Percentiles rank a stretch among this genome's conserved stretches.
Evolutionary conservation across 2,113 vertebrate species (phyloP).

Genomic region (Plectropomus leopardus): DNA sequence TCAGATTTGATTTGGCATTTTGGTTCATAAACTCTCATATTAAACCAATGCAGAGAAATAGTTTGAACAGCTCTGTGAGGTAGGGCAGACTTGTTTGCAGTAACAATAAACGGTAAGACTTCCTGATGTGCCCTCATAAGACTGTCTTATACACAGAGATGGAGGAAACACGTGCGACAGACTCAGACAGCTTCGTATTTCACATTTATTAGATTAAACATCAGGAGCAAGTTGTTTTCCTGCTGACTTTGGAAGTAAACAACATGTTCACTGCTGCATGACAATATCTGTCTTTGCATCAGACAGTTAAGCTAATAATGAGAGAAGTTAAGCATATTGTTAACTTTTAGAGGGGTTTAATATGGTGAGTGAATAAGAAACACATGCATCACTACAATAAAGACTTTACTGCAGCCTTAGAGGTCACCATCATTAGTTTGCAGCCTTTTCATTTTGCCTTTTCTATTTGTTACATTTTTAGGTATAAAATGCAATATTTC

Average conservation of each 20-base stretch:
- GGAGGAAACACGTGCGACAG: constrained; percentile 24
- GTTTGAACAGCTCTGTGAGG: not conserved
- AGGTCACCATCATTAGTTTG: not conserved
- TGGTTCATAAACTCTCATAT: not conserved
- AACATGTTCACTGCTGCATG: constrained; percentile 17
- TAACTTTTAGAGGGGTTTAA: constrained; percentile 19
- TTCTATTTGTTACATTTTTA: not conserved
- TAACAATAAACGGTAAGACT: not conserved
- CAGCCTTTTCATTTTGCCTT: not conserved
- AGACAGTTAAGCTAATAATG: constrained; percentile 17
- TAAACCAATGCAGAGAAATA: too few species aligned
- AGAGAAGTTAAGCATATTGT: constrained; percentile 5
- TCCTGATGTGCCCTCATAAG: not conserved
- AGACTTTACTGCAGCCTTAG: not conserved
- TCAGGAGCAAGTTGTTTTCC: constrained; percentile 58
- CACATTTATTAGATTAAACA: constrained; percentile 68
- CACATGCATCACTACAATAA: constrained; percentile 36
- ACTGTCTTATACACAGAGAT: constrained; percentile 10
- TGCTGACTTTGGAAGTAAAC: constrained; percentile 44
- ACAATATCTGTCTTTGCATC: constrained; percentile 48
- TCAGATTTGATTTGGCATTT: constrained; percentile 8
- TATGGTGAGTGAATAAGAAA: constrained; percentile 19
- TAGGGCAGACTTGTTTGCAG: constrained; percentile 7
- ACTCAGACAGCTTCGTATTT: constrained; percentile 50
- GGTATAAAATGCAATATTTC: not conserved